These are phyloP conservation scores for Acyrthosiphon pisum DNA, from an alignment of 1,140 invertebrate genomes.

Conservation along the genomic window DNA sequence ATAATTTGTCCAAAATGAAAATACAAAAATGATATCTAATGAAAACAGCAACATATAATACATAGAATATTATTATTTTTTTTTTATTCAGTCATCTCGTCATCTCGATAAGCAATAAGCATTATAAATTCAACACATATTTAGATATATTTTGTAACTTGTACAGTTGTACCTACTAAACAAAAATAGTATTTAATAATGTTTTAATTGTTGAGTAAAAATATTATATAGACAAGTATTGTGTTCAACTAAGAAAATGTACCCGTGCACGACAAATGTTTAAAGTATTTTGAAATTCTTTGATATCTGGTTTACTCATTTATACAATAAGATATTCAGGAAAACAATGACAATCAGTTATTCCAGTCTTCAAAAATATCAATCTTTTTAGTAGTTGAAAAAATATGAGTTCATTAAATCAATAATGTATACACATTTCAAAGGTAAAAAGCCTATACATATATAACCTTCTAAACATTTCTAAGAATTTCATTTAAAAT, in stretches of 20 bases:
- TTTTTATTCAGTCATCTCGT: neutral
- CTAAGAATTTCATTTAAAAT: neutral
- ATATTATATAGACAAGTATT: neutral
- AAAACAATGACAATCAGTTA: slow-evolving; percentile 24
- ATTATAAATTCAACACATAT: neutral
- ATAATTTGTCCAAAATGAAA: neutral
- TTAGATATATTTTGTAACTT: neutral
- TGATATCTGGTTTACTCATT: neutral
- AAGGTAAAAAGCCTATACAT: neutral
- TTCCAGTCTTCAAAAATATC: neutral
- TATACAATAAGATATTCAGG: neutral
- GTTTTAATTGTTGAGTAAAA: neutral
- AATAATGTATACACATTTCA: neutral
- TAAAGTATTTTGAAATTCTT: neutral
- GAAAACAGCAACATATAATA: neutral
- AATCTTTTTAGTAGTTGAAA: neutral
- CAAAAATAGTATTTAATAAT: neutral
- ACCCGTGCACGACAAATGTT: neutral
- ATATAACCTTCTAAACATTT: neutral
- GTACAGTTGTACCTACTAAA: neutral
- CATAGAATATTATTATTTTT: neutral
- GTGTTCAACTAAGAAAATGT: neutral
- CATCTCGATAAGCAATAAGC: neutral
- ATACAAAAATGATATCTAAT: neutral
- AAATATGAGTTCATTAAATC: neutral